Evolutionary conservation across 2,113 vertebrate species (phyloP), one percentile per base, ranked within the genome.

Genomic region (Osmerus mordax): DNA sequence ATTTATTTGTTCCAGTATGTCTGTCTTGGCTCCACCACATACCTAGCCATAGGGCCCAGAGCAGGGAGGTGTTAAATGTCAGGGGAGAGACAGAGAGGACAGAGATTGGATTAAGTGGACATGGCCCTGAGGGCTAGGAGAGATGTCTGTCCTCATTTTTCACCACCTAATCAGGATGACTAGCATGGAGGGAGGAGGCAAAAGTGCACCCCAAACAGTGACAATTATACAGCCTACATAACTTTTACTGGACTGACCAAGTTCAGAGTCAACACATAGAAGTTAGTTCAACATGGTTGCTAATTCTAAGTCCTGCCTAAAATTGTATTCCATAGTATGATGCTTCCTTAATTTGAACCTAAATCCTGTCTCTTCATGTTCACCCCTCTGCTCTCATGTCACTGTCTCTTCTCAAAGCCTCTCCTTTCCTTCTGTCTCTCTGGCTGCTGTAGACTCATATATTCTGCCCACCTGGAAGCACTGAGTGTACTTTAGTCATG

Each of bases 31-130:
- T 28, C 25, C 25, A 28, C 25, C 25, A 28, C 3, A 65, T 52
- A 7, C 15, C 11, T 14, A 59, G 13, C 12, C n/a, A 21, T 5
- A 25, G 47, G 65, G 61, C 41, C 78, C 70, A 58, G 14, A 63
- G 67, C 69, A 73, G 6, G 61, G 2, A 4, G 21, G 29, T 18
- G 62, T 69, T 67, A 82, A 73, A 67, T 63, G 65, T 83, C 74
- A 83, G 70, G 70, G 69, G 70, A 61, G 56, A 28, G 65, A 79
- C 76, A 73, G 36, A 80, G 65, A 64, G 28, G n/a, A 14, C 21
- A 66, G 68, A 56, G 64, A 83, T 74, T 41, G 25, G 75, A 78
- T 77, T 78, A 85, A 77, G 72, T 76, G 63, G 69, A 69, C 58
- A 13, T 69, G 62, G 70, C 56, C 79, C 56, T n/a, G 14, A 8